Evolutionary conservation across 1,140 invertebrate species (phyloP), one percentile per base, ranked within the genome.

Genomic region (Magallana angulata): DNA sequence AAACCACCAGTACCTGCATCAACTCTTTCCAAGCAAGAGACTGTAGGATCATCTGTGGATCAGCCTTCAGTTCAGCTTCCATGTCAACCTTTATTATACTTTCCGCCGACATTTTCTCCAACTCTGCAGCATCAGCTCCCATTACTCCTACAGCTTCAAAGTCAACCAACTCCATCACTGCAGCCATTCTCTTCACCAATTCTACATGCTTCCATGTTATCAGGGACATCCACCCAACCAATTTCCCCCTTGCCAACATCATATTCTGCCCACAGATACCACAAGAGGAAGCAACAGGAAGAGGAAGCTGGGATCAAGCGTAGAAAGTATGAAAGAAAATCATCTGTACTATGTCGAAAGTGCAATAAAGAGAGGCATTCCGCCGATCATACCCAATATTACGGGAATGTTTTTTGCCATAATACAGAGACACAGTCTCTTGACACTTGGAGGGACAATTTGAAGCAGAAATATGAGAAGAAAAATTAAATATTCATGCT

Each of bases 241-340:
- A 18, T 1, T 64, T 5, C 60, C 12, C 12, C 60, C 12, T 12
- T 18, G 12, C 12, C 12, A 14, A 18, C 18, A 64, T 18, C 60
- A 14, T 64, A 64, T 64, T 14, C 60, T 64, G 18, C 60, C 12
- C 60, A 64, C 18, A 64, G 60, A 18, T 14, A 18, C 18, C 12
- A 18, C 12, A 18, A 14, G 60, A 64, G 60, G 60, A 64, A 64
- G 18, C 12, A 64, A 18, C 60, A 64, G 60, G 12, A 18, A 14
- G 60, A 64, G 60, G 12, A 14, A 14, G 12, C 18, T 14, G 60
- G 60, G 60, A 64, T 64, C 18, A 14, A 14, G 12, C 18, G 18
- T 14, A 64, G 60, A 18, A 64, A 64, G 60, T 64, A 64, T 64
- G 60, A 64, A 18, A 64, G 60, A 64, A 64, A 64, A 64, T 64